Percentiles rank a stretch among this genome's conserved stretches.
Conservation (phyloP, 2,888 invertebrate species). For the Epinotia bilunana region DNA sequence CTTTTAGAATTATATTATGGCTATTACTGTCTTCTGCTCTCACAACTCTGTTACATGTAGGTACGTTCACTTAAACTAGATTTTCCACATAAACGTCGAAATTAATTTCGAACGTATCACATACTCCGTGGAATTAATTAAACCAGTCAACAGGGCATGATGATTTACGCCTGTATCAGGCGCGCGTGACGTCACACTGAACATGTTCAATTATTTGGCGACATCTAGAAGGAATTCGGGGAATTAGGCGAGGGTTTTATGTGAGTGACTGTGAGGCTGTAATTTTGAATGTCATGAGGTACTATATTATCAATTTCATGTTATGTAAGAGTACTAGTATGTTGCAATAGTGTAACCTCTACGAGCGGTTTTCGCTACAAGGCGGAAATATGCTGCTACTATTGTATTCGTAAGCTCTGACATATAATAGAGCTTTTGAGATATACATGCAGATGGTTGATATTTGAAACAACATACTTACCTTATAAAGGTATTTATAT, state of each 20-base stretch:
- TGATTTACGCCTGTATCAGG: conserved; percentile 70
- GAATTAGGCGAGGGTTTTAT: conserved; percentile 41
- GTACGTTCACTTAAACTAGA: conserved; percentile 15
- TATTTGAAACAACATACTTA: too few species aligned
- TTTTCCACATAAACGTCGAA: conserved; percentile 17
- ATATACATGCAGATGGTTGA: too few species aligned
- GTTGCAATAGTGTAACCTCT: too few species aligned
- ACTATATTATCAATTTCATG: conserved; percentile 5
- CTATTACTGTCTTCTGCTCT: too few species aligned
- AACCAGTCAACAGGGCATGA: conserved; percentile 76
- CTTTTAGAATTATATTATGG: too few species aligned
- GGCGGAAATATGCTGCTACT: too few species aligned
- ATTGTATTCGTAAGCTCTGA: too few species aligned
- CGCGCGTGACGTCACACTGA: conserved; percentile 73
- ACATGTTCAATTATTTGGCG: conserved; percentile 71
- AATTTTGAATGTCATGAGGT: conserved; percentile 11
- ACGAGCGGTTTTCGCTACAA: too few species aligned
- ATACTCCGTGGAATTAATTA: conserved; percentile 77
- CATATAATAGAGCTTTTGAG: too few species aligned
- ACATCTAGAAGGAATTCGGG: conserved; percentile 52
- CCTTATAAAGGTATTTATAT: too few species aligned
- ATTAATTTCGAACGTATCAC: conserved; percentile 43
- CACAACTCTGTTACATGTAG: not conserved
- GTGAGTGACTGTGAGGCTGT: conserved; percentile 4
- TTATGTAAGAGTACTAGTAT: not conserved